These are phyloP conservation scores for Diaperis boleti DNA, from an alignment of 2,888 invertebrate genomes.

Conservation along the genomic window DNA sequence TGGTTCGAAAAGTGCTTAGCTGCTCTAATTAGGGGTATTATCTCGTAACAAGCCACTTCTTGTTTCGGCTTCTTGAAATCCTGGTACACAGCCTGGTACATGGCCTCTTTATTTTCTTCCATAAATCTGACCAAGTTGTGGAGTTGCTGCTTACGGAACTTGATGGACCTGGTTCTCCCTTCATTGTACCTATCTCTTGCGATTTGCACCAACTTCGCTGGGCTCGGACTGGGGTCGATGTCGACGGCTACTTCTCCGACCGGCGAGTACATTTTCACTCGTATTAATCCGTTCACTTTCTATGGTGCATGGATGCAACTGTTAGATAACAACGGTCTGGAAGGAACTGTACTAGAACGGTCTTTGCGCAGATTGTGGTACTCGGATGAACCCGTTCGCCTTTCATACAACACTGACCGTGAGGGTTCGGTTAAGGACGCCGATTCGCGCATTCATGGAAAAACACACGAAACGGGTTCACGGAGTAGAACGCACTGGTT, in stretches of 20 bases:
- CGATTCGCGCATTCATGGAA: neutral
- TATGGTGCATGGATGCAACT: conserved; percentile 35
- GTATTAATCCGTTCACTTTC: conserved; percentile 29
- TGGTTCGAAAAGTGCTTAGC: conserved; percentile 75
- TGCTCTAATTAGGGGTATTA: conserved; percentile 80
- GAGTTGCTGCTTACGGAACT: conserved; percentile 82
- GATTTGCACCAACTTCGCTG: conserved; percentile 68
- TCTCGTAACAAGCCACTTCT: conserved; percentile 75
- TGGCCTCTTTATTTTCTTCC: conserved; percentile 84
- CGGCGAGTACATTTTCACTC: conserved; percentile 21
- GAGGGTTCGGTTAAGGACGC: conserved; percentile 8
- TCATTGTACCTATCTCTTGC: conserved; percentile 80
- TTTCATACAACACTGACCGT: conserved; percentile 18
- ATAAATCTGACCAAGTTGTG: conserved; percentile 79
- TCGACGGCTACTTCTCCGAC: conserved; percentile 4
- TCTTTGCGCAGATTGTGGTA: conserved; percentile 11
- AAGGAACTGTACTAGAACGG: conserved; percentile 21
- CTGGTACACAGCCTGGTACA: conserved; percentile 73
- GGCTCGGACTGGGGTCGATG: conserved; percentile 65
- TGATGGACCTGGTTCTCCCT: conserved; percentile 79
- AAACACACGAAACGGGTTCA: neutral
- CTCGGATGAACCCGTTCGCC: conserved; percentile 5
- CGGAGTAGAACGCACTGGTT: neutral
- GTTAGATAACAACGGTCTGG: conserved; percentile 25
- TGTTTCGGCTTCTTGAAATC: conserved; percentile 85